Conservation (phyloP, 2,888 invertebrate species). For the Rhopalosiphum nymphaeae region DNA sequence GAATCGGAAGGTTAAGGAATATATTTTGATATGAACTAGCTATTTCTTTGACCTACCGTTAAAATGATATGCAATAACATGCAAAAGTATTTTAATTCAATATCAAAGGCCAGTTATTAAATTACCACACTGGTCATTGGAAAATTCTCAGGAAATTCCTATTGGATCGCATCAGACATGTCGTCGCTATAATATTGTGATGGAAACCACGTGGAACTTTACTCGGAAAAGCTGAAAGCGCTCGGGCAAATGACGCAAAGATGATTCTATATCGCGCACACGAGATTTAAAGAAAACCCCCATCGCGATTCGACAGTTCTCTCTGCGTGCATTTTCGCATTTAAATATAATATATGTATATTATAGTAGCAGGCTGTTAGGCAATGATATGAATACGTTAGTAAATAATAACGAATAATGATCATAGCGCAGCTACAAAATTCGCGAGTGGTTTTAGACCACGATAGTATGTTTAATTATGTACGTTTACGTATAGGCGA, state of each 20-base stretch:
- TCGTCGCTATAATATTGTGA: neutral
- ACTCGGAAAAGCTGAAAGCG: neutral
- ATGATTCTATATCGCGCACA: neutral
- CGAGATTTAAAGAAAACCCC: neutral
- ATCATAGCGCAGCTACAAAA: neutral
- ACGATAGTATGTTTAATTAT: neutral
- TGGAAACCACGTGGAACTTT: neutral
- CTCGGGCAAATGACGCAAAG: neutral
- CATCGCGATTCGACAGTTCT: neutral
- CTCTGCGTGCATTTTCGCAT: neutral
- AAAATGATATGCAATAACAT: neutral
- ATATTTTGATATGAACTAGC: neutral
- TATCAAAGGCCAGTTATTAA: neutral
- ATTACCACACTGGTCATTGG: neutral
- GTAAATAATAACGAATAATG: neutral
- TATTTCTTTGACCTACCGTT: neutral
- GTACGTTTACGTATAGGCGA: neutral
- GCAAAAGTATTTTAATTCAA: neutral
- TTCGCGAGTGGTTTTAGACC: neutral
- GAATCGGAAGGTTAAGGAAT: neutral
- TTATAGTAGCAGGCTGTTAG: neutral
- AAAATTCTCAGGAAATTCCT: neutral
- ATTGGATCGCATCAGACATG: neutral
- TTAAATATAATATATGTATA: neutral
- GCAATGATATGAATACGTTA: neutral